A percentile compares a stretch with the other conserved stretches of the same genome.
Conservation (phyloP, 2,888 invertebrate genomes). For the Drosophila paracracens region DNA sequence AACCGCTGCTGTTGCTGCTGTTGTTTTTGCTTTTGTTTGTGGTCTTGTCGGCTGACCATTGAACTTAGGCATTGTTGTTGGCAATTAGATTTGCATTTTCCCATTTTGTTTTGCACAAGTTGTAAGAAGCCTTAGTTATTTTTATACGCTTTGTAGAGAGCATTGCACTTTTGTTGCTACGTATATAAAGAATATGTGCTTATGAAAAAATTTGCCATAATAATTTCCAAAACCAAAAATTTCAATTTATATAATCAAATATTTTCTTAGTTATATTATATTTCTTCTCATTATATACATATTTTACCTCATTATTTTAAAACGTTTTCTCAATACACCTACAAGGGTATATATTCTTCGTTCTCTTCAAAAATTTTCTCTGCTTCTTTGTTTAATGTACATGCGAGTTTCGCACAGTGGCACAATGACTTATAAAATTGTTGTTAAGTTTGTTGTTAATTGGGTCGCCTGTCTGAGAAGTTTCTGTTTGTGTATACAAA, state of each 20-base stretch:
- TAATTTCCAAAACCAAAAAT: background rate
- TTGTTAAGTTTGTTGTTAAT: slow-evolving; percentile 1
- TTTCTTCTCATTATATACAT: background rate
- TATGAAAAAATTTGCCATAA: background rate
- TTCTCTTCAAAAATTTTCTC: background rate
- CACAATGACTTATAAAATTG: background rate
- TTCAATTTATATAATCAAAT: background rate
- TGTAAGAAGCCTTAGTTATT: slow-evolving; percentile 49
- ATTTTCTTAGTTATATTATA: background rate
- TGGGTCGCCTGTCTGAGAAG: background rate
- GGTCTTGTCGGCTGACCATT: slow-evolving; percentile 59
- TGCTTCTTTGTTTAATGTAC: background rate
- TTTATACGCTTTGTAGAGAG: slow-evolving; percentile 21
- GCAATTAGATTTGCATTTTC: slow-evolving; percentile 63
- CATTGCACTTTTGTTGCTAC: background rate
- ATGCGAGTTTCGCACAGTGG: slow-evolving; percentile 32
- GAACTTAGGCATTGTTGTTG: slow-evolving; percentile 71
- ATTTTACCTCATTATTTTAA: background rate
- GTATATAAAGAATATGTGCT: background rate
- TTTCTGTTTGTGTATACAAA: background rate
- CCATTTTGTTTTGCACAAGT: slow-evolving; percentile 50
- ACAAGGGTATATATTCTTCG: slow-evolving; percentile 7
- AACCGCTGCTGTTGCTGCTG: background rate
- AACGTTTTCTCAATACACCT: background rate
- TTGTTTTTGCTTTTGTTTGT: slow-evolving; percentile 7